Evolutionary conservation across 2,113 vertebrate genomes (phyloP).

Genomic region (Clinocottus analis): DNA sequence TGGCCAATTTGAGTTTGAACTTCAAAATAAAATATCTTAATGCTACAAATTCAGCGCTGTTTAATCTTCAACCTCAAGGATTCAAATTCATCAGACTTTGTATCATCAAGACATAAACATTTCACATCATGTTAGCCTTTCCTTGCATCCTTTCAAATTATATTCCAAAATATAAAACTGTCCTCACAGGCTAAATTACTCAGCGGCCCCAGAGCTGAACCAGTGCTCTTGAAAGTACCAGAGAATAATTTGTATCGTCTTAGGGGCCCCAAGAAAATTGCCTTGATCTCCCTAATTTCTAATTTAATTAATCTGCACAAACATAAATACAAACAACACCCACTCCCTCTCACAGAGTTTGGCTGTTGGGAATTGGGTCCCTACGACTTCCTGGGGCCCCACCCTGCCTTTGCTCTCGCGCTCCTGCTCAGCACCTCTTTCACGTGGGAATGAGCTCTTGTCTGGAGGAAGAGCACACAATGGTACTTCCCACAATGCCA

Average conservation of each 20-base stretch:
- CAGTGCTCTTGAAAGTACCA: not conserved
- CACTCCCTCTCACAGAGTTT: conserved; percentile 46
- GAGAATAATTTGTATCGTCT: not conserved
- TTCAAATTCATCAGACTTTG: not conserved
- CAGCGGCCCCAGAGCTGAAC: not conserved
- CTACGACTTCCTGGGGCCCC: conserved; percentile 81
- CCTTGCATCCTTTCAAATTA: not conserved
- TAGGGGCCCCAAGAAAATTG: not conserved
- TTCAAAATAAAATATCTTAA: not conserved
- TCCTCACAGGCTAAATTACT: not conserved
- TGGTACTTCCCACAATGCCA: conserved; percentile 96
- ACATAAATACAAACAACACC: conserved; percentile 63
- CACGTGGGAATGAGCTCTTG: conserved; percentile 98
- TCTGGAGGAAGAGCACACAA: conserved; percentile 96
- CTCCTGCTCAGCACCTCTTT: conserved; percentile 91
- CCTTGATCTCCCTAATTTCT: not conserved
- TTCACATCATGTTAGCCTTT: not conserved
- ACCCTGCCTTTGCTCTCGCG: conserved; percentile 87
- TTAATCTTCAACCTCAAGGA: not conserved
- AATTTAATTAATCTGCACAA: not conserved
- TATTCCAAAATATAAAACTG: not conserved
- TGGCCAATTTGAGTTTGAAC: not conserved
- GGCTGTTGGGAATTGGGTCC: conserved; percentile 88
- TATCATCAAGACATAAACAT: not conserved
- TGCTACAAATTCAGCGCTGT: not conserved